Base-by-base conservation (phyloP, 2,113 vertebrate species). In the Menura novaehollandiae region DNA sequence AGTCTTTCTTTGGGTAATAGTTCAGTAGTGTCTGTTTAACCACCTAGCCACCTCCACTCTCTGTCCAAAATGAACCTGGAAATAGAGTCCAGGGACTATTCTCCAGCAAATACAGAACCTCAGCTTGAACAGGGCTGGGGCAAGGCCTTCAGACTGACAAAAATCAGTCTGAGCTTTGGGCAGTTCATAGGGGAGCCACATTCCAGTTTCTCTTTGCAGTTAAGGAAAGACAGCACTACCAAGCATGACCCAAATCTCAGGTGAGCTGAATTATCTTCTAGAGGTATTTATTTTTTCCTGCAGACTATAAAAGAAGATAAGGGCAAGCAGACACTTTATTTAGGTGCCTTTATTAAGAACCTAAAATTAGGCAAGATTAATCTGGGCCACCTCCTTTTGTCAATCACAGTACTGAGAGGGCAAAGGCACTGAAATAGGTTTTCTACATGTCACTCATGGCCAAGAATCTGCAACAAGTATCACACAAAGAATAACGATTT, bases 341-440 rank as follows among this genome's bases (percentile, higher is more conserved):
- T 93, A 88, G 79, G 41, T 7, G 37, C 28, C 49, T 93, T 78
- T 83, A 92, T 83, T 85, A 94, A 91, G 94, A 82, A 37, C 20
- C 82, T 94, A 94, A 94, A 97, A 94, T 95, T 83, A 95, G 88
- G 53, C 53, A 63, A 85, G 69, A 56, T 76, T 78, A 82, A 91
- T 91, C 71, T 95, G 78, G 94, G 96, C 82, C 88, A 91, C 59
- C 72, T 91, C 62, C 71, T 93, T 93, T 93, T 88, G 67, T 44
- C 95, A 79, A 0, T 53, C 81, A 59, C 17, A 4, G 13, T 3
- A 33, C 26, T 22, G 41, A 28, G 51, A 94, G 55, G 77, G 49
- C 85, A 91, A 69, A 76, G 7, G 43, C 67, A 77, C 62, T 8
- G 23, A 90, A 88, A 74, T 9, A 52, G 30, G 32, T 80, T 74